Conservation (phyloP, 2,113 vertebrate species). For the Phalacrocorax pelagicus region DNA sequence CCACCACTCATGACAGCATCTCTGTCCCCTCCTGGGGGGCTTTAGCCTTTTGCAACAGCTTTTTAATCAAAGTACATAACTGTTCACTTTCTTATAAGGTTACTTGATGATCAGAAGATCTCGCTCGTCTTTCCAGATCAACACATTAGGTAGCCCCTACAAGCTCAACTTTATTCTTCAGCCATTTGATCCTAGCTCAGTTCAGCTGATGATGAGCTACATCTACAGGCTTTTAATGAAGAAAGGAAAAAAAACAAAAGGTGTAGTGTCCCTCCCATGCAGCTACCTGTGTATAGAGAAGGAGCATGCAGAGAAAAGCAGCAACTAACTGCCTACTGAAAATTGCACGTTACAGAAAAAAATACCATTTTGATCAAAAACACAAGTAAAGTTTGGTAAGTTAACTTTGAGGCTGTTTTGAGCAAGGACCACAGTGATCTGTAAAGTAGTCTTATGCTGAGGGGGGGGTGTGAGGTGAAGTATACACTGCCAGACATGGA, state of each 20-base stretch:
- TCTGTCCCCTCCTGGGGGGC: neutral
- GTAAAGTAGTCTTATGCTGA: neutral
- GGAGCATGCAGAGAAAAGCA: neutral
- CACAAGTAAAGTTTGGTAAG: neutral
- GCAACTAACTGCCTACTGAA: neutral
- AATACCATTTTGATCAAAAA: neutral
- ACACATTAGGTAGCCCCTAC: neutral
- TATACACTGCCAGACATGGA: neutral
- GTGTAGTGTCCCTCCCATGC: neutral
- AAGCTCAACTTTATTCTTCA: neutral
- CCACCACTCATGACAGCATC: neutral
- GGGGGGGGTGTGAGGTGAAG: neutral
- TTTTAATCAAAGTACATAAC: neutral
- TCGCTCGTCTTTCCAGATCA: neutral
- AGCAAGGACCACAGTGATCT: neutral
- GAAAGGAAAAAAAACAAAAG: neutral
- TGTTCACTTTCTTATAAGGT: neutral
- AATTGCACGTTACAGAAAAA: neutral
- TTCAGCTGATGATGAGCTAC: neutral
- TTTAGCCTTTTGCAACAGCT: neutral
- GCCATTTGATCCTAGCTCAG: neutral
- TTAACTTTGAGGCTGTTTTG: neutral
- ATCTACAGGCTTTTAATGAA: neutral
- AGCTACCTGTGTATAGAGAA: neutral
- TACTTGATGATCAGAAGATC: neutral